Conservation (phyloP, 2,113 vertebrate genomes). For the Stomatorhinus ivindoensis region DNA sequence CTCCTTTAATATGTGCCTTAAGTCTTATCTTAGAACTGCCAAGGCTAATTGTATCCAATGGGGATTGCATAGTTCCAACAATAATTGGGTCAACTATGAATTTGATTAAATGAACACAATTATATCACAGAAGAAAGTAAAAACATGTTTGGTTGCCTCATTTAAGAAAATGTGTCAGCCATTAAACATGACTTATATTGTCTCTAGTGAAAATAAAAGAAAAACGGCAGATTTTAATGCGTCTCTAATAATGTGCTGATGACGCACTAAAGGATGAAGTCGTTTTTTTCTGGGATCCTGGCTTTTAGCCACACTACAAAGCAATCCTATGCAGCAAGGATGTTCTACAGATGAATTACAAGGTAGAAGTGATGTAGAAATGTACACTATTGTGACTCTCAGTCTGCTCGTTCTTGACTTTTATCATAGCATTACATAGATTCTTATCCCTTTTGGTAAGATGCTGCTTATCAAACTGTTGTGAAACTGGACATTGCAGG, state of each 20-base stretch:
- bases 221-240: not conserved
- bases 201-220: slow-evolving; percentile 6
- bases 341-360: not conserved
- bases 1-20: slow-evolving; percentile 14
- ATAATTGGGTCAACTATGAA: slow-evolving; percentile 23
- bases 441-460: not conserved
- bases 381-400: not conserved
- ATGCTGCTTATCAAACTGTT: not conserved
- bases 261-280: not conserved
- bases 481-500: not conserved
- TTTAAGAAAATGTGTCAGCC: slow-evolving; percentile 16
- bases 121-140: slow-evolving; percentile 8
- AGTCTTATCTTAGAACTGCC: slow-evolving; percentile 20
- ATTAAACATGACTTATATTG: slow-evolving; percentile 20
- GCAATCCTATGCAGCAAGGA: not conserved
- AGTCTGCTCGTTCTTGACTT: not conserved
- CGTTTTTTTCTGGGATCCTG: not conserved
- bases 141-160: slow-evolving; percentile 20
- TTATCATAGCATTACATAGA: not conserved
- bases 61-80: slow-evolving; percentile 9
- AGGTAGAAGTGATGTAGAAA: not conserved
- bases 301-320: not conserved
- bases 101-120: slow-evolving; percentile 27
- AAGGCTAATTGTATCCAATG: slow-evolving; percentile 23
- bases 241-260: not conserved